Evolutionary conservation across 2,113 vertebrate genomes (phyloP).

Genomic region (Mobula birostris): DNA sequence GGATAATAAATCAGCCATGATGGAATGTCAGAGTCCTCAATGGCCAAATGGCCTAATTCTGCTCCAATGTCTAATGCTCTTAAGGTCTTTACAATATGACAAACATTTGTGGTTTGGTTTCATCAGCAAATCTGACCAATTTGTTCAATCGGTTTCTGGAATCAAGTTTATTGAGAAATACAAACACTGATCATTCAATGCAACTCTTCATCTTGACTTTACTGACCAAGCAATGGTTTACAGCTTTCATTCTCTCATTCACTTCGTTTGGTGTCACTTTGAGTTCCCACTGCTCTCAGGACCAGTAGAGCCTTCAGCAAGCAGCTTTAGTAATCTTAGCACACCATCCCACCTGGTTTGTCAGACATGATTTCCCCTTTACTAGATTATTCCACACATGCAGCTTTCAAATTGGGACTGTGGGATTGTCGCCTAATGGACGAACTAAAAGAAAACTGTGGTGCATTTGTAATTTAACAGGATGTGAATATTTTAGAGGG

Average conservation of each 20-base stretch:
- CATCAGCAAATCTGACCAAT: not conserved
- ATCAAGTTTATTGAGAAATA: not conserved
- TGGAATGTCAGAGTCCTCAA: no score
- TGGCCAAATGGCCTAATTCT: no score
- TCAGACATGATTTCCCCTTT: not conserved
- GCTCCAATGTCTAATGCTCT: no score
- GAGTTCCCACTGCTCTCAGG: not conserved
- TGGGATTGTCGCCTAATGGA: not conserved
- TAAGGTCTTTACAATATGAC: not conserved
- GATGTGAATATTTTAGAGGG: not conserved
- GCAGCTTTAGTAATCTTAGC: not conserved
- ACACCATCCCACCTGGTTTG: not conserved
- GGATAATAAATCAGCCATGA: no score
- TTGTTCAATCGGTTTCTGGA: not conserved
- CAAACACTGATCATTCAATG: not conserved
- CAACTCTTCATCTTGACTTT: not conserved
- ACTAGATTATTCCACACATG: not conserved
- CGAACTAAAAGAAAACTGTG: not conserved
- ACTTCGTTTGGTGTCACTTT: not conserved
- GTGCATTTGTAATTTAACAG: not conserved
- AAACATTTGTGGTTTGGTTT: not conserved
- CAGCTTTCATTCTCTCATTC: not conserved
- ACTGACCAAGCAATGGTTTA: not conserved
- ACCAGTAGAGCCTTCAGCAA: not conserved
- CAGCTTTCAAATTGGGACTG: not conserved